These are phyloP conservation scores for Mustelus asterias DNA, from an alignment of 2,113 vertebrate genomes.

Conservation along the genomic window DNA sequence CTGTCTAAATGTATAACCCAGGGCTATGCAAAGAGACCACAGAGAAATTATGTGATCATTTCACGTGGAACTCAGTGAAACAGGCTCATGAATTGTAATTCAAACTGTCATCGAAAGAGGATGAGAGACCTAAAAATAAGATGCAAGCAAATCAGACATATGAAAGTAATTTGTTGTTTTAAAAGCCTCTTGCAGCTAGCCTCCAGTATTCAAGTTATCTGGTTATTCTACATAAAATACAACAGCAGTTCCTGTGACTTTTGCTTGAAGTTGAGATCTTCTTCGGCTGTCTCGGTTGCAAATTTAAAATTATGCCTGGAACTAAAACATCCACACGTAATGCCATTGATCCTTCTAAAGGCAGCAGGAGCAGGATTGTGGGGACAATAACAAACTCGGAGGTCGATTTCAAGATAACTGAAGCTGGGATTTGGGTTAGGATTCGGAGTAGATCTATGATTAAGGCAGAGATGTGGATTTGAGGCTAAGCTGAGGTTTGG, in stretches of 20 bases:
- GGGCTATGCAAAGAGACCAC: constrained; percentile 16
- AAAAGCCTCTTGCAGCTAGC: not conserved
- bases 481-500: not conserved
- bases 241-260: not conserved
- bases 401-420: not conserved
- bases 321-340: not conserved
- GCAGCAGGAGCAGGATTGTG: no score
- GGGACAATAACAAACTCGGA: no score
- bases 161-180: constrained; percentile 25
- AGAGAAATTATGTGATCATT: constrained; percentile 2
- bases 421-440: not conserved
- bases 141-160: not conserved
- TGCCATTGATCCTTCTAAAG: not conserved
- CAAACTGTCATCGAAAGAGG: constrained; percentile 21
- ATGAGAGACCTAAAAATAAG: constrained; percentile 21
- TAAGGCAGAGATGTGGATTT: not conserved
- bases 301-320: not conserved
- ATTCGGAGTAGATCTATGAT: not conserved
- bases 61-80: not conserved
- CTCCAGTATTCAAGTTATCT: not conserved
- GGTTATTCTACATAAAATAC: not conserved
- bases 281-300: not conserved
- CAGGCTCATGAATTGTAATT: constrained; percentile 19
- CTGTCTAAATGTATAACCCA: constrained; percentile 16
- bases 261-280: not conserved